A percentile compares a stretch with the other conserved stretches of the same genome.
Conservation (phyloP, 1,140 invertebrate species). For the Scaptomyza pallida region DNA sequence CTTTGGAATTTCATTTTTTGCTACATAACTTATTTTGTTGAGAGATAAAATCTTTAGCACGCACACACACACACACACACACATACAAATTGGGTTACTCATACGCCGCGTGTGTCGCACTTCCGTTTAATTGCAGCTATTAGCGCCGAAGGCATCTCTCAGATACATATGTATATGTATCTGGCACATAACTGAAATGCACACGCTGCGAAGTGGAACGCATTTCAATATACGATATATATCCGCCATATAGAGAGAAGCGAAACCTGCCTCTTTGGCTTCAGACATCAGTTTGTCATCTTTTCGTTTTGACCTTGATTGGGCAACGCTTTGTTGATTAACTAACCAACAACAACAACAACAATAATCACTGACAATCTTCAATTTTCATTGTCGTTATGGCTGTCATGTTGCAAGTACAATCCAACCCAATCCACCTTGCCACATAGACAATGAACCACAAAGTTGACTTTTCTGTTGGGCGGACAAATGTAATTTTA, state of each 20-base stretch:
- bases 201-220: slow-evolving; percentile 55
- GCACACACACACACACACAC: too few species aligned
- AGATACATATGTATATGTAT: slow-evolving; percentile 27
- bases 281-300: background rate
- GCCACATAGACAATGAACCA: slow-evolving; percentile 31
- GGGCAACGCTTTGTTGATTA: slow-evolving; percentile 51
- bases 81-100: slow-evolving; percentile 55
- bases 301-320: slow-evolving; percentile 69
- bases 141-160: slow-evolving; percentile 28
- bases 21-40: background rate
- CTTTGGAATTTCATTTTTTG: slow-evolving; percentile 28
- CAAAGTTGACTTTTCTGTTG: slow-evolving; percentile 7
- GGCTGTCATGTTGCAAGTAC: slow-evolving; percentile 30
- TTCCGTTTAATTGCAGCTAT: slow-evolving; percentile 33
- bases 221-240: slow-evolving; percentile 44
- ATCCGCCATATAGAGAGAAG: slow-evolving; percentile 33
- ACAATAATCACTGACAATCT: slow-evolving; percentile 16
- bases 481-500: slow-evolving; percentile 38
- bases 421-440: background rate
- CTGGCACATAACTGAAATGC: slow-evolving; percentile 45
- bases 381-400: slow-evolving; percentile 15
- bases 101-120: slow-evolving; percentile 40
- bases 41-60: slow-evolving; percentile 28
- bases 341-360: slow-evolving; percentile 11
- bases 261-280: background rate